A percentile compares a stretch with the other conserved stretches of the same genome.
phyloP scores from a whole-genome alignment of 2,888 invertebrate genomes.

The Scaptomyza tumidula region DNA sequence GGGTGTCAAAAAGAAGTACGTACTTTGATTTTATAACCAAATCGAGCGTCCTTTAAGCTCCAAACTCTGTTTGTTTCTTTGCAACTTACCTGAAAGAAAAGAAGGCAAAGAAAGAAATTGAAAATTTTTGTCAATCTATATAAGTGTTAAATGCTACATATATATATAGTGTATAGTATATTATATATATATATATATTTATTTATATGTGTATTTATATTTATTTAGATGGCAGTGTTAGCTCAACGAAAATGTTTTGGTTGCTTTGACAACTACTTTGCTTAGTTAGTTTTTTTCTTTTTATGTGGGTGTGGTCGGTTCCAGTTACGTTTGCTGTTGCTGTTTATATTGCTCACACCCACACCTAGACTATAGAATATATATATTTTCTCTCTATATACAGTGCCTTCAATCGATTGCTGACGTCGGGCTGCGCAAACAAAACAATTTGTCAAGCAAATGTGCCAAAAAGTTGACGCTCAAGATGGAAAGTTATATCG shows the following conservation, averaged over 20 bases:
- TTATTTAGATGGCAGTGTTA: conserved; percentile 65
- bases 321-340: conserved; percentile 28
- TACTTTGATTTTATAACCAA: conserved; percentile 77
- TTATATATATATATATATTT: conserved; percentile 4
- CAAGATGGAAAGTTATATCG: conserved; percentile 71
- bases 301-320: conserved; percentile 49
- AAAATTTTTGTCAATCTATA: conserved; percentile 72
- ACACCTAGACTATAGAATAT: conserved; percentile 14
- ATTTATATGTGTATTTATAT: conserved; percentile 48
- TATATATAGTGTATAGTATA: conserved; percentile 2
- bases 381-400: background rate
- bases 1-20: conserved; percentile 70
- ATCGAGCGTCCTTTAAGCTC: conserved; percentile 49
- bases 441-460: conserved; percentile 77
- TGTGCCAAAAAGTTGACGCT: conserved; percentile 73
- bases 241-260: conserved; percentile 49
- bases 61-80: conserved; percentile 24
- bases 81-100: conserved; percentile 65
- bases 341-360: conserved; percentile 31
- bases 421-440: conserved; percentile 61
- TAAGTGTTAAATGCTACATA: conserved; percentile 18
- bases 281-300: conserved; percentile 31
- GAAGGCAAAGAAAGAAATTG: conserved; percentile 59
- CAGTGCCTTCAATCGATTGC: conserved; percentile 38
- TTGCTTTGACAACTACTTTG: conserved; percentile 72